Evolutionary conservation across 2,113 vertebrate species (phyloP).

Genomic region (Galemys pyrenaicus): DNA sequence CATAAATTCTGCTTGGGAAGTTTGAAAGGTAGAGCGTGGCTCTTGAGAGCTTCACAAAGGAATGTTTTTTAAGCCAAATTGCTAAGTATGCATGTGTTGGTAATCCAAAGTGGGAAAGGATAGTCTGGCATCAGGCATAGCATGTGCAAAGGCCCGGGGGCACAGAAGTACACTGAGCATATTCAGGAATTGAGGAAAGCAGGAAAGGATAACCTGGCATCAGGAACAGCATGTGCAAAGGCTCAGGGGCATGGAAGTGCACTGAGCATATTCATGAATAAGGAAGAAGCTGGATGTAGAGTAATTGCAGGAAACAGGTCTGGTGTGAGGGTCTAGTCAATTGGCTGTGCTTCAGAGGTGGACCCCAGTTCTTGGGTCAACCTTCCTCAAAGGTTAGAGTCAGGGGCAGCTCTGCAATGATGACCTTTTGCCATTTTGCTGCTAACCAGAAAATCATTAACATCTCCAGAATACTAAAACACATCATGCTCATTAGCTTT

Average conservation of each 20-base stretch:
- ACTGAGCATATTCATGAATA: background rate
- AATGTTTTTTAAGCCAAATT: background rate
- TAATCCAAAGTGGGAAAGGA: background rate
- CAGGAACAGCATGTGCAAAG: background rate
- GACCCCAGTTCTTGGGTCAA: background rate
- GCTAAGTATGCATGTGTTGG: background rate
- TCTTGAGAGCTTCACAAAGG: background rate
- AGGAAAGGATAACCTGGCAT: background rate
- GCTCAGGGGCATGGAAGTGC: background rate
- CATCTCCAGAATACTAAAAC: background rate
- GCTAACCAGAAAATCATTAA: background rate
- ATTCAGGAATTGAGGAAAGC: background rate
- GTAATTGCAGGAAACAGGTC: background rate
- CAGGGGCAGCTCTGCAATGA: background rate
- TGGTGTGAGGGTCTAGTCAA: background rate
- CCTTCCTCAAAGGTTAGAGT: background rate
- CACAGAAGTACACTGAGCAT: too few species aligned
- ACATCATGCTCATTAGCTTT: background rate
- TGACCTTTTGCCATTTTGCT: background rate
- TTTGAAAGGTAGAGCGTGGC: too few species aligned
- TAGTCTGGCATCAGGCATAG: background rate
- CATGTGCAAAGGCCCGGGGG: background rate
- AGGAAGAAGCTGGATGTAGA: background rate
- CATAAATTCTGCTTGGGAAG: background rate
- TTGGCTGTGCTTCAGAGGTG: rapidly evolving